Evolutionary conservation across 2,888 invertebrate genomes (phyloP), one percentile per base, ranked within the genome.

Genomic region (Meliscaeva auricollis): DNA sequence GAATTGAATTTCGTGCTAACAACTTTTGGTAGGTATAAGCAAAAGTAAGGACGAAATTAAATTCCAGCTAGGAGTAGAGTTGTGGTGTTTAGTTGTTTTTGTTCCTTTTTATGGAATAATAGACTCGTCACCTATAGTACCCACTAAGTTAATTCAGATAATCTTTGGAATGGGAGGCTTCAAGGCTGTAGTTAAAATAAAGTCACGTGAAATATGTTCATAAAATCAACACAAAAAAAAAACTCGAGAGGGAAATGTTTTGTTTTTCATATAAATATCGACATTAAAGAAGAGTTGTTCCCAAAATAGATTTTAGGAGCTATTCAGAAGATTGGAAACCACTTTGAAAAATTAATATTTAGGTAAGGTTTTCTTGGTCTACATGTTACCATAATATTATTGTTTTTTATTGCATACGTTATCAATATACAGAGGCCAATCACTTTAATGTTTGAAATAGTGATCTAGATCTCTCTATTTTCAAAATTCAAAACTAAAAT

Each of bases 1-100:
- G 32, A 58, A 81, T 58, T 70, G 54, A 50, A 70, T 70, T 75
- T 72, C 84, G 75, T 79, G 79, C 84, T 44, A 50, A 83, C 78
- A 54, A 68, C 20, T 60, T 56, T 62, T n/a, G 54, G 9, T 26
- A 26, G 26, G 4, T 41, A n/a, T 41, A n/a, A 20, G 20, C 15
- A 26, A 26, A 50, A 64, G n/a, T n/a, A 60, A 64, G 20, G 11
- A 48, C 13, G 46, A 62, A 26, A 26, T 6, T 58, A 73, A 46
- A 73, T 77, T 73, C 58, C 38, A n/a, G 35, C 30, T 58, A 22
- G 44, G 38, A n/a, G 32, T 26, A 56, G 32, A 44, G 58, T n/a
- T n/a, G n/a, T n/a, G n/a, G n/a, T n/a, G n/a, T n/a, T n/a, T n/a
- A 62, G 35, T 35, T 50, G 46, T 80, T 50, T 13, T 35, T 22